Percentiles rank a stretch among this genome's conserved stretches.
phyloP scores from a whole-genome alignment of 2,113 vertebrate genomes.

The Pituophis catenifer region DNA sequence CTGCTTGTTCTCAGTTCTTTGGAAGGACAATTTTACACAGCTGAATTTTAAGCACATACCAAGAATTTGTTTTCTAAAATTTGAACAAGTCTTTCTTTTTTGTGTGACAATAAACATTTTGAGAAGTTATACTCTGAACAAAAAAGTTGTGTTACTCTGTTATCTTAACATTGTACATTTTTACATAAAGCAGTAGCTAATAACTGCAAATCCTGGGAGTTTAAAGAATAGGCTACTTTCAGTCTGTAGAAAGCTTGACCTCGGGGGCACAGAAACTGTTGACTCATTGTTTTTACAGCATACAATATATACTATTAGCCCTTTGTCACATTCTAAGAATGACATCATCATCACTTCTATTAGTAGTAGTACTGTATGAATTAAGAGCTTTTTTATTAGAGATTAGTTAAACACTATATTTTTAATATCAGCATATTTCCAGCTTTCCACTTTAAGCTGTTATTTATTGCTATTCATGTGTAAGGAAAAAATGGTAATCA shows the following conservation, averaged over 20 bases:
- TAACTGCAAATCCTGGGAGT: conserved; percentile 41
- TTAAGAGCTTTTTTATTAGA: conserved; percentile 48
- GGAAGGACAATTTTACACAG: neutral
- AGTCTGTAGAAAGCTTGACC: conserved; percentile 66
- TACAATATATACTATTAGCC: conserved; percentile 59
- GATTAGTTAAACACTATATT: conserved; percentile 36
- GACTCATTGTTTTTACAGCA: conserved; percentile 70
- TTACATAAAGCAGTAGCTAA: conserved; percentile 28
- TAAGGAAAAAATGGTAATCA: conserved; percentile 2
- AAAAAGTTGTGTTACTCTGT: neutral
- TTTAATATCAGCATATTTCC: conserved; percentile 41
- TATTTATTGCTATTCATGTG: conserved; percentile 33
- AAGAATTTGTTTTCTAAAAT: neutral
- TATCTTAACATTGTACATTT: conserved; percentile 44
- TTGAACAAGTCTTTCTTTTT: conserved; percentile 9
- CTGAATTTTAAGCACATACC: neutral
- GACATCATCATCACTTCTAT: conserved; percentile 66
- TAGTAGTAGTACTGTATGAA: conserved; percentile 61
- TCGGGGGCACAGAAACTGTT: conserved; percentile 68
- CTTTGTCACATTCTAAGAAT: conserved; percentile 68
- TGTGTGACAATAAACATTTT: conserved; percentile 8
- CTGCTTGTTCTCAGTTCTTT: conserved; percentile 5
- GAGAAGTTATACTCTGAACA: neutral
- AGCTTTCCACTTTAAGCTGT: conserved; percentile 31
- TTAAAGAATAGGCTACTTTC: conserved; percentile 57